Conservation (phyloP, 2,888 invertebrate species). For the Campoletis raptor region DNA sequence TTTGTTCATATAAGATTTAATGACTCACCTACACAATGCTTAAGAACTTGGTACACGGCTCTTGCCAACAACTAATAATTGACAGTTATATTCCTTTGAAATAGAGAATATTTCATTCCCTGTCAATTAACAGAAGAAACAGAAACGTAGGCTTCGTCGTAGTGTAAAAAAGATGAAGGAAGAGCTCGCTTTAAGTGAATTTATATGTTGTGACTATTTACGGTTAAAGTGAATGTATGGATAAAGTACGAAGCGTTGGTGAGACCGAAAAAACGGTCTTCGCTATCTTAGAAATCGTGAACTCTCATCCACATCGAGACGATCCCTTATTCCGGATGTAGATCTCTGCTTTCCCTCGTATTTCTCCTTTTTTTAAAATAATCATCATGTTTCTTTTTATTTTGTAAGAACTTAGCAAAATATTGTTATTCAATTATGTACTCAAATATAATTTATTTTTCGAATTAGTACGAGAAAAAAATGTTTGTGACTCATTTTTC, state of each 20-base stretch:
- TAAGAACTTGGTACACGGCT: not conserved
- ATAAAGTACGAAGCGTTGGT: not conserved
- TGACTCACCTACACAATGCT: conserved; percentile 46
- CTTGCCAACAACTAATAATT: conserved; percentile 40
- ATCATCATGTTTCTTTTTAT: not conserved
- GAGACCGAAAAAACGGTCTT: conserved; percentile 19
- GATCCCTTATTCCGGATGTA: conserved; percentile 26
- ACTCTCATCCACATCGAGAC: conserved; percentile 27
- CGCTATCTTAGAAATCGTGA: conserved; percentile 28
- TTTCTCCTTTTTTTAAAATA: conserved; percentile 19
- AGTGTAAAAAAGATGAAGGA: not conserved
- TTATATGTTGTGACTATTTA: not conserved
- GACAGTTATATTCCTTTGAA: conserved; percentile 23
- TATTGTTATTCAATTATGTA: not conserved
- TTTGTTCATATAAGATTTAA: conserved; percentile 3
- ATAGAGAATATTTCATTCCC: conserved; percentile 56
- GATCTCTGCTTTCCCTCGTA: conserved; percentile 20
- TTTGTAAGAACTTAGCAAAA: not conserved
- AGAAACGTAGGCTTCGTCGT: not conserved
- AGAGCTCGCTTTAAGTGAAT: conserved; percentile 22
- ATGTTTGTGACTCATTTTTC: not conserved
- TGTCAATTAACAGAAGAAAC: conserved; percentile 57
- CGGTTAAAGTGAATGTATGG: conserved; percentile 5
- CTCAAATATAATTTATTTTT: not conserved
- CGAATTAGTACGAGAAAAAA: not conserved